Percentiles rank a stretch among this genome's conserved stretches.
These are phyloP conservation scores for Mola mola DNA, from an alignment of 2,113 vertebrate species.

Conservation along the genomic window DNA sequence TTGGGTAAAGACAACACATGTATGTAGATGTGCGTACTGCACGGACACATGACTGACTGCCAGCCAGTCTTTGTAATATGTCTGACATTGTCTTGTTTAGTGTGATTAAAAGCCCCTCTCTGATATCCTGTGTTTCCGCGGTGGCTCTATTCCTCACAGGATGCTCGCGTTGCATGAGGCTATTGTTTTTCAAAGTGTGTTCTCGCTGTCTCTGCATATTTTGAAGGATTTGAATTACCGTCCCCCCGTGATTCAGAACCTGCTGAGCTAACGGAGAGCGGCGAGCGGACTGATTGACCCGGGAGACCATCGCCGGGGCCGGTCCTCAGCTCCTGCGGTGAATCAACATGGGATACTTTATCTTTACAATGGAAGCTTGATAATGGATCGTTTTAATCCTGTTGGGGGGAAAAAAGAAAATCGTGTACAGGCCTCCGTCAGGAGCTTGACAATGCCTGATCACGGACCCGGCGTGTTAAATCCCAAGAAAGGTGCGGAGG, in stretches of 20 bases:
- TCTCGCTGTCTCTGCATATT: conserved; percentile 68
- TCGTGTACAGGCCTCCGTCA: conserved; percentile 24
- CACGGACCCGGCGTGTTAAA: conserved; percentile 14
- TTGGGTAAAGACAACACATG: no score
- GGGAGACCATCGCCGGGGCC: conserved; percentile 46
- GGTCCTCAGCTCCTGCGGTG: conserved; percentile 59
- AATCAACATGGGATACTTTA: conserved; percentile 60
- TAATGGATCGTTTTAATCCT: conserved; percentile 66
- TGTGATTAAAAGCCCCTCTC: conserved; percentile 29
- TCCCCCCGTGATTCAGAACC: conserved; percentile 58
- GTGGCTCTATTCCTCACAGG: conserved; percentile 36
- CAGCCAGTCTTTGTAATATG: conserved; percentile 22
- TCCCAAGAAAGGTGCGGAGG: conserved; percentile 29
- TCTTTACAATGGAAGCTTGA: conserved; percentile 35
- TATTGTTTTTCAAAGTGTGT: conserved; percentile 69
- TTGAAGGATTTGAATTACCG: conserved; percentile 66
- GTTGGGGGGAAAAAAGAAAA: conserved; percentile 2
- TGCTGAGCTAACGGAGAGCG: conserved; percentile 70
- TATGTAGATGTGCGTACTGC: background rate
- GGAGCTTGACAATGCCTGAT: conserved; percentile 31
- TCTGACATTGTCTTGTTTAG: conserved; percentile 33
- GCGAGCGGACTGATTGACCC: conserved; percentile 68
- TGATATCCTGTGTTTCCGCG: conserved; percentile 15
- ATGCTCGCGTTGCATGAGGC: conserved; percentile 17
- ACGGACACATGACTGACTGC: background rate